Evolutionary conservation across 1,140 invertebrate genomes (phyloP).

Genomic region (Drepana arcuata): DNA sequence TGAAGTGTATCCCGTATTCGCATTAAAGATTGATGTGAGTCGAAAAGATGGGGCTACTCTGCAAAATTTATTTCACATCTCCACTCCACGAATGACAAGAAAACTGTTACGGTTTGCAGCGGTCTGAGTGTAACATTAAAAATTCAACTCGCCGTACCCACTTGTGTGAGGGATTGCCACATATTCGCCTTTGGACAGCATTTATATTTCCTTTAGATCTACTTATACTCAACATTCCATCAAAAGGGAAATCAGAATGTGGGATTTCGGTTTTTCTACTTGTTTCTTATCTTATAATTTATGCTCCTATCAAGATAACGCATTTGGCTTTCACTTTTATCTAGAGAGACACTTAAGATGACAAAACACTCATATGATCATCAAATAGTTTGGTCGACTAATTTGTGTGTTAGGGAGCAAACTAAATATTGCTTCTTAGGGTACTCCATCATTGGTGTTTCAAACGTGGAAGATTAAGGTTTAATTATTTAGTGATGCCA

Average conservation of each 20-base stretch:
- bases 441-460: too few species aligned
- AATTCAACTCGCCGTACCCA: slow-evolving; percentile 68
- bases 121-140: slow-evolving; percentile 71
- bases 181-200: slow-evolving; percentile 65
- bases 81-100: slow-evolving; percentile 68
- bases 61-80: slow-evolving; percentile 71
- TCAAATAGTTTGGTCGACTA: too few species aligned
- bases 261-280: too few species aligned
- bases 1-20: slow-evolving; percentile 53
- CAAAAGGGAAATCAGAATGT: slow-evolving; percentile 23
- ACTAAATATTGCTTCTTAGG: too few species aligned
- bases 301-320: too few species aligned
- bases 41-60: slow-evolving; percentile 71
- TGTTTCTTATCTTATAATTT: too few species aligned
- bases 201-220: slow-evolving; percentile 67
- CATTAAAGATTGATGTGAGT: slow-evolving; percentile 68
- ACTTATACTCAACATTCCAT: slow-evolving; percentile 29
- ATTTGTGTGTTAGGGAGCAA: too few species aligned
- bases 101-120: slow-evolving; percentile 71
- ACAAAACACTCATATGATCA: too few species aligned
- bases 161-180: slow-evolving; percentile 70
- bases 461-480: too few species aligned
- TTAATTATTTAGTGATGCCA: too few species aligned
- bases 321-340: too few species aligned
- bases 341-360: too few species aligned